phyloP scores from a whole-genome alignment of 2,888 invertebrate genomes.

The Ypsolopha scabrella region DNA sequence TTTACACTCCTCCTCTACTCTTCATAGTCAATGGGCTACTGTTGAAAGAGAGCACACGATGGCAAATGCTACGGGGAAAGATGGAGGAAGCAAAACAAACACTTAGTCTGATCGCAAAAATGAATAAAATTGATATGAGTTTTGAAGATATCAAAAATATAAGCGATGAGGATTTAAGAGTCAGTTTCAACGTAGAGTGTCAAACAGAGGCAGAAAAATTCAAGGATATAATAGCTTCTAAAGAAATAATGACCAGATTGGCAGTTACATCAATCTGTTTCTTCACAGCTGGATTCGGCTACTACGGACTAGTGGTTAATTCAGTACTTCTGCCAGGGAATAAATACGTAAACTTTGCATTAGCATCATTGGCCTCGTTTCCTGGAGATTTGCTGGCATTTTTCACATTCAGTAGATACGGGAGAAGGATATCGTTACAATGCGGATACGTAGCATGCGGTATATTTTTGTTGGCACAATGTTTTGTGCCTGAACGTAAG shows the following conservation, averaged over 20 bases:
- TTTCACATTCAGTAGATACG: constrained; percentile 36
- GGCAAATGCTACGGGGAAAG: constrained; percentile 44
- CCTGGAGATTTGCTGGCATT: constrained; percentile 46
- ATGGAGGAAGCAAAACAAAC: constrained; percentile 34
- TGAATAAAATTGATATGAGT: constrained; percentile 32
- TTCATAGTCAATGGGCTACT: constrained; percentile 30
- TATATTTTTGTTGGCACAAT: constrained; percentile 36
- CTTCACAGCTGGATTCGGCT: constrained; percentile 46
- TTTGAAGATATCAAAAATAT: constrained; percentile 32
- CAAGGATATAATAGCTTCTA: constrained; percentile 37
- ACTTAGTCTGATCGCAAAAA: constrained; percentile 27
- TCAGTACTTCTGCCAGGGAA: constrained; percentile 44
- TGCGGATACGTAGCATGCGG: constrained; percentile 35
- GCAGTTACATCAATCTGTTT: constrained; percentile 39
- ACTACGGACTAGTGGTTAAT: constrained; percentile 42
- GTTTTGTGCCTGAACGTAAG: constrained; percentile 38
- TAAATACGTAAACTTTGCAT: constrained; percentile 46
- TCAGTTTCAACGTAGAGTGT: constrained; percentile 31
- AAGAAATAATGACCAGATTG: constrained; percentile 40
- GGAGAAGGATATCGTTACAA: constrained; percentile 38
- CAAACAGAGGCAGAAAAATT: constrained; percentile 38
- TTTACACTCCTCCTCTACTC: constrained; percentile 36
- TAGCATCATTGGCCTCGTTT: constrained; percentile 39
- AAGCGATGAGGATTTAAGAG: constrained; percentile 30
- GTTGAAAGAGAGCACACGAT: constrained; percentile 43